These are phyloP conservation scores for Chroicocephalus ridibundus DNA, from an alignment of 2,113 vertebrate species.

Conservation along the genomic window DNA sequence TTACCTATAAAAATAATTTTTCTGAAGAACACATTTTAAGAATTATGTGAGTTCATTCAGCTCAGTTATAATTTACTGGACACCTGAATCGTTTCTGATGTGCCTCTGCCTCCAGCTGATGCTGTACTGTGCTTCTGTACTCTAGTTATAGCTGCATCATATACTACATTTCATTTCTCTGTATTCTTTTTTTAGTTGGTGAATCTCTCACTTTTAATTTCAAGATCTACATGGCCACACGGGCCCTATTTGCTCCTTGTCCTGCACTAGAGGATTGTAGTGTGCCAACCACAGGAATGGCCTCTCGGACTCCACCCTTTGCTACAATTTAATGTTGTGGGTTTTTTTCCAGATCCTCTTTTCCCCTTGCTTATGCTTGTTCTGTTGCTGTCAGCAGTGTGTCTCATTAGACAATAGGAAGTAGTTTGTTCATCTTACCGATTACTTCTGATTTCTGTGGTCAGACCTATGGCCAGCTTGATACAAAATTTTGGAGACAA, in stretches of 20 bases:
- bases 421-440: neutral
- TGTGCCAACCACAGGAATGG: neutral
- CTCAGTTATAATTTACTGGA: neutral
- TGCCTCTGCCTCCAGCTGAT: neutral
- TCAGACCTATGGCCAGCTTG: neutral
- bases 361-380: neutral
- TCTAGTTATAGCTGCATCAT: neutral
- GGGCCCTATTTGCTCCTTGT: neutral
- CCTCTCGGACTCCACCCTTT: neutral
- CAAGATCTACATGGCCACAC: neutral
- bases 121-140: neutral
- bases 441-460: neutral
- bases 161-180: neutral
- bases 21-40: neutral
- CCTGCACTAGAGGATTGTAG: neutral
- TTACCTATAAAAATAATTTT: neutral
- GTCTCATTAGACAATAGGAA: neutral
- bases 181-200: neutral
- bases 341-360: neutral
- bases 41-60: neutral
- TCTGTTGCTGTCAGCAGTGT: neutral
- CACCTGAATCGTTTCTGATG: neutral
- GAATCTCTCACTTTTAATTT: neutral
- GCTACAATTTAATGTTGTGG: neutral
- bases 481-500: neutral